Base-by-base conservation (phyloP, 1,140 invertebrate genomes). In the Goniozus legneri region DNA sequence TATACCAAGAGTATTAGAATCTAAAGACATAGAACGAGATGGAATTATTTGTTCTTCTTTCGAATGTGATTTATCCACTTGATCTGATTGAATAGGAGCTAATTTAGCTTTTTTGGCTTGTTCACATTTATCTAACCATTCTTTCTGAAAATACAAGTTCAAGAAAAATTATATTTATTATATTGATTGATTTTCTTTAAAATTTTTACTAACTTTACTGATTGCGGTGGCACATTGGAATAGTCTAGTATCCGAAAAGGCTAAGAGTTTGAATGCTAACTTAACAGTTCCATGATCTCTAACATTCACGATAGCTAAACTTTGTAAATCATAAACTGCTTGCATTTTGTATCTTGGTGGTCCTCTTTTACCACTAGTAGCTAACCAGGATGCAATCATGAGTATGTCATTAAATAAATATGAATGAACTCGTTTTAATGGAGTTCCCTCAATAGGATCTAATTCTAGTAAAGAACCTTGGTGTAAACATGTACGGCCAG, bases 71-170 rank as follows among this genome's bases (percentile, higher is more conserved):
- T 45, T 21, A 22, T 64, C 56, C 4, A 27, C 24, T 8, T 41
- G 22, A 1, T 16, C 45, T 44, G 49, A 50, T 44, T 62, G 63
- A 20, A 89, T 86, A 54, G 85, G 82, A 6, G 82, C 77, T 45
- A 88, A 77, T 71, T 87, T 82, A 52, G 86, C 83, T 72, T 92
- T 93, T 72, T 97, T 97, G 0, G 91, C 90, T 58, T 88, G 80
- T 61, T 97, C 95, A 64, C 96, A 87, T 65, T 92, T 88, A 55
- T 95, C 92, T 46, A 98, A 77, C 95, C 95, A 97, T 64, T 95
- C 91, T 77, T 91, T 91, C 85, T 91, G 62, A 8, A 77, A 71
- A 58, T 46, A 58, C 16, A 48, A 65, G 32, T 30, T 21, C 21
- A 2, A 41, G 34, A 43, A 21, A 62, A 54, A 40, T 39, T 19